These are phyloP conservation scores for Phenacoccus solenopsis DNA, from an alignment of 1,140 invertebrate genomes.

Conservation along the genomic window DNA sequence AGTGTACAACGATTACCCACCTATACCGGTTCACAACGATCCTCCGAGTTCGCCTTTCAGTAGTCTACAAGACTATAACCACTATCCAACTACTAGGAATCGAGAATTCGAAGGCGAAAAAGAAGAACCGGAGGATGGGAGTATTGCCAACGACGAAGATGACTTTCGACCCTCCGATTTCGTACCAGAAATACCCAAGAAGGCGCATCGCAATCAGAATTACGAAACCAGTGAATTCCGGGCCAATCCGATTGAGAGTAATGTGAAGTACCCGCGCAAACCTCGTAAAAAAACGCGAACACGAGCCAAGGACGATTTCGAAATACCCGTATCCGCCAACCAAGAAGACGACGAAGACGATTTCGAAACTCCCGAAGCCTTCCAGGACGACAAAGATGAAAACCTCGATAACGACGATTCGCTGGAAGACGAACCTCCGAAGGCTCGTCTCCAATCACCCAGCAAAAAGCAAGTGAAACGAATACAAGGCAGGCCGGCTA, in stretches of 20 bases:
- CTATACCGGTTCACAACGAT: background rate
- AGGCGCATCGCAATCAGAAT: background rate
- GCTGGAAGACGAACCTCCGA: background rate
- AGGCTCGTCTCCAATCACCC: background rate
- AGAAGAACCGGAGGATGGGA: background rate
- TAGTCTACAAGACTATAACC: background rate
- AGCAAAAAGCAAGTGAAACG: conserved; percentile 3
- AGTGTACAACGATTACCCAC: background rate
- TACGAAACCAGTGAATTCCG: background rate
- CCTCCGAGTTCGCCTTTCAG: background rate
- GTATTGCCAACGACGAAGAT: background rate
- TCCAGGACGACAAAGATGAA: background rate
- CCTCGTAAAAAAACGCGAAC: background rate
- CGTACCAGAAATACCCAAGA: background rate
- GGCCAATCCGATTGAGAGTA: background rate
- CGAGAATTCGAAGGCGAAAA: background rate
- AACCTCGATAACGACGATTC: background rate
- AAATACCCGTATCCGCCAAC: background rate
- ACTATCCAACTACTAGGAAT: background rate
- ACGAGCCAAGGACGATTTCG: background rate
- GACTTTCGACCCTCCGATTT: background rate
- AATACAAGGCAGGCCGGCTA: background rate
- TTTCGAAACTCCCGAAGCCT: background rate
- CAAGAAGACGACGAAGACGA: background rate
- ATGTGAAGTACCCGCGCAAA: background rate